A percentile compares a stretch with the other conserved stretches of the same genome.
Evolutionary conservation across 2,888 invertebrate species (phyloP).

Genomic region (Trichacis sp.): DNA sequence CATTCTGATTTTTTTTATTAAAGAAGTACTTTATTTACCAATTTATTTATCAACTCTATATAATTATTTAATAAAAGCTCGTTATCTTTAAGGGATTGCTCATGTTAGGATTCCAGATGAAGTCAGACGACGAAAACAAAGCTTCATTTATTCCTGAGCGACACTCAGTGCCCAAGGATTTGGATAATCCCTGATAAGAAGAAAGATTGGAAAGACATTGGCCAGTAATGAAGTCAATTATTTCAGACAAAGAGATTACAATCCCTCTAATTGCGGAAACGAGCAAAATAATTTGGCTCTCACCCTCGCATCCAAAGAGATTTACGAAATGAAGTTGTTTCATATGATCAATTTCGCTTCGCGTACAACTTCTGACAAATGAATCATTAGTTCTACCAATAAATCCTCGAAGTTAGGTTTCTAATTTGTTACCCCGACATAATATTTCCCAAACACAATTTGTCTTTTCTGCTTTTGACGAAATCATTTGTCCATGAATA

Average conservation of each 20-base stretch:
- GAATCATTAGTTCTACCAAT: too few relatives aligned
- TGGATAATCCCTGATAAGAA: constrained; percentile 24
- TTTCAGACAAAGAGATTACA: constrained; percentile 2
- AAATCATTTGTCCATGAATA: constrained; percentile 43
- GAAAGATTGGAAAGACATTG: constrained; percentile 12
- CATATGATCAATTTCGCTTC: too few relatives aligned
- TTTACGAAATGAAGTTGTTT: too few relatives aligned
- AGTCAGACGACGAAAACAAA: constrained; percentile 14
- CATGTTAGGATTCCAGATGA: too few relatives aligned
- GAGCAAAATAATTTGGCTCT: not conserved
- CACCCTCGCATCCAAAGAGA: not conserved
- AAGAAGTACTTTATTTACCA: constrained; percentile 1
- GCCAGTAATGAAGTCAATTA: constrained; percentile 32
- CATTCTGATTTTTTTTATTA: too few relatives aligned
- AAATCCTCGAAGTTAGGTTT: too few relatives aligned
- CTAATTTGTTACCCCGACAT: constrained; percentile 16
- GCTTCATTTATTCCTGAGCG: constrained; percentile 38
- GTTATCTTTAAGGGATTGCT: too few relatives aligned
- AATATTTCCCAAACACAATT: constrained; percentile 24
- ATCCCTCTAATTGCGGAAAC: not conserved
- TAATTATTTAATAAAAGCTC: too few relatives aligned
- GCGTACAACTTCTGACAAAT: too few relatives aligned
- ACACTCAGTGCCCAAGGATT: constrained; percentile 17
- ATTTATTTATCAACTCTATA: too few relatives aligned
- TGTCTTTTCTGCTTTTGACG: constrained; percentile 35